Percentiles rank a stretch among this genome's conserved stretches.
These are phyloP conservation scores for Drosophila bocqueti DNA, from an alignment of 1,140 invertebrate species.

Conservation along the genomic window DNA sequence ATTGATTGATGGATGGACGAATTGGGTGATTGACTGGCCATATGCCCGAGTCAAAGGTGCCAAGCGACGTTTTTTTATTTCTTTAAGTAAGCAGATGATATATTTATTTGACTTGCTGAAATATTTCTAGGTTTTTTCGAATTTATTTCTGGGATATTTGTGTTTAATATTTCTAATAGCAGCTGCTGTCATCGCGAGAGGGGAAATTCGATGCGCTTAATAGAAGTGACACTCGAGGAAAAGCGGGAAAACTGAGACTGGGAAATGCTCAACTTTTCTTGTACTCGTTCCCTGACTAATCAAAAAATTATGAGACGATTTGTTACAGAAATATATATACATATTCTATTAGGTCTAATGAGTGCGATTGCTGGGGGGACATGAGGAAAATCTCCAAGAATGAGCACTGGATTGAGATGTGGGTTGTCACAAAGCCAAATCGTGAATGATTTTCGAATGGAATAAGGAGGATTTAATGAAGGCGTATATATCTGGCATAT, in stretches of 20 bases:
- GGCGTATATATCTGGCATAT: slow-evolving; percentile 6
- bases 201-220: slow-evolving; percentile 75
- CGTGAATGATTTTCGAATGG: slow-evolving; percentile 19
- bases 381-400: slow-evolving; percentile 14
- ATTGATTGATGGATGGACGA: slow-evolving; percentile 75
- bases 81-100: slow-evolving; percentile 37
- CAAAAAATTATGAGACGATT: slow-evolving; percentile 75
- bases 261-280: slow-evolving; percentile 20
- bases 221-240: slow-evolving; percentile 69
- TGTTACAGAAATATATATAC: slow-evolving; percentile 50
- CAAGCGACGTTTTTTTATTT: slow-evolving; percentile 38
- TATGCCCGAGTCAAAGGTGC: slow-evolving; percentile 69
- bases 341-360: slow-evolving; percentile 28
- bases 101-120: slow-evolving; percentile 66
- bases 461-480: slow-evolving; percentile 3
- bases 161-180: slow-evolving; percentile 20
- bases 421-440: slow-evolving; percentile 41
- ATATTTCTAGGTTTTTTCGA: slow-evolving; percentile 47
- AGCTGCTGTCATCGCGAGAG: slow-evolving; percentile 49
- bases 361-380: slow-evolving; percentile 10
- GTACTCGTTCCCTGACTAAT: slow-evolving; percentile 63
- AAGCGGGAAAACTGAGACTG: slow-evolving; percentile 10
- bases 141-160: slow-evolving; percentile 23
- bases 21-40: slow-evolving; percentile 55
- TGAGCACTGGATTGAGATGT: slow-evolving; percentile 65